phyloP scores from a whole-genome alignment of 2,888 invertebrate species.

The Empis stercorea region DNA sequence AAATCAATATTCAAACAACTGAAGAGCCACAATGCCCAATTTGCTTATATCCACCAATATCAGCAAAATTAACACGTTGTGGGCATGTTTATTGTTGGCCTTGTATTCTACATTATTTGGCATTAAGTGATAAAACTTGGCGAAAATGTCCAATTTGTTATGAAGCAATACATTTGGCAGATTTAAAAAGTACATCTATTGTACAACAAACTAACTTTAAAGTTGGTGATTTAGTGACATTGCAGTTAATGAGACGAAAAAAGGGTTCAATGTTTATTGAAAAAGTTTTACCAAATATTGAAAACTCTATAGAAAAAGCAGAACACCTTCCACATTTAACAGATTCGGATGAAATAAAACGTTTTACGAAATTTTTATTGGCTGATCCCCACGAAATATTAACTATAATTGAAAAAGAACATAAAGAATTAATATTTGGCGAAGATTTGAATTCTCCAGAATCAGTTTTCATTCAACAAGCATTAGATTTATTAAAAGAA shows the following conservation, averaged over 20 bases:
- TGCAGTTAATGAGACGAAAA: constrained; percentile 78
- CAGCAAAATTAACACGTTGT: constrained; percentile 85
- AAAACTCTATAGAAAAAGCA: constrained; percentile 24
- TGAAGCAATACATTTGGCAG: constrained; percentile 62
- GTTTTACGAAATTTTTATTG: constrained; percentile 59
- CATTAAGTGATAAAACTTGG: constrained; percentile 69
- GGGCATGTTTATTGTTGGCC: constrained; percentile 93
- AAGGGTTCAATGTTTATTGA: constrained; percentile 42
- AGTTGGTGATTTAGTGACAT: constrained; percentile 54
- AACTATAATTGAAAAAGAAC: constrained; percentile 62
- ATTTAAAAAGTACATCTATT: constrained; percentile 62
- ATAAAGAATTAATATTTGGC: constrained; percentile 48
- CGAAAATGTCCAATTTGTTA: constrained; percentile 88
- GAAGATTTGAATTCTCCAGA: constrained; percentile 67
- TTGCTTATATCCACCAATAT: constrained; percentile 69
- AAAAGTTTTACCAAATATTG: constrained; percentile 22
- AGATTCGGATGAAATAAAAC: constrained; percentile 18
- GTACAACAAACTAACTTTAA: constrained; percentile 27
- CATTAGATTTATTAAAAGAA: constrained; percentile 50
- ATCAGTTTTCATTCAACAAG: constrained; percentile 73
- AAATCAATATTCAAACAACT: constrained; percentile 61
- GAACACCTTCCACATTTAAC: constrained; percentile 29
- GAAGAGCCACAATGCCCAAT: constrained; percentile 76
- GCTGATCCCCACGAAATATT: constrained; percentile 55
- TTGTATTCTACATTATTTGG: constrained; percentile 84